Conservation (phyloP, 2,113 vertebrate species). For the Sminthopsis crassicaudata region DNA sequence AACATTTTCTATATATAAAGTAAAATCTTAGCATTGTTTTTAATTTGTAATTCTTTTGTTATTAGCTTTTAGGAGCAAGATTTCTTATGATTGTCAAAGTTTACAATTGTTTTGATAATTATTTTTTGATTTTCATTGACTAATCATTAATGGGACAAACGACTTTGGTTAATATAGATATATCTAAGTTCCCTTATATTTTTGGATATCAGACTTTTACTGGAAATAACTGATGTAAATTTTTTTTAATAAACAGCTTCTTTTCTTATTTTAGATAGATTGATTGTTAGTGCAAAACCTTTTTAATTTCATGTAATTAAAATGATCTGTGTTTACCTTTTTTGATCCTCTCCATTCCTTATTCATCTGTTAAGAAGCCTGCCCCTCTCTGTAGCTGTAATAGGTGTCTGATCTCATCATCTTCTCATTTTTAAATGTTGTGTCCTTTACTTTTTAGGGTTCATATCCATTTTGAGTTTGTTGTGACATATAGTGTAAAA, state of each 20-base stretch:
- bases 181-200: neutral
- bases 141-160: neutral
- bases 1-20: neutral
- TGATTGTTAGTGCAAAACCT: neutral
- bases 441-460: neutral
- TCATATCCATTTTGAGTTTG: neutral
- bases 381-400: neutral
- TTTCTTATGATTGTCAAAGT: neutral
- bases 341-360: neutral
- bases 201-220: neutral
- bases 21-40: neutral
- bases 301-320: neutral
- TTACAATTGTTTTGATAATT: neutral
- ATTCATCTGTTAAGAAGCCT: neutral
- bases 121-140: neutral
- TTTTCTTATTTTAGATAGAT: neutral
- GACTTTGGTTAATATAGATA: neutral
- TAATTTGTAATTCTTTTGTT: neutral
- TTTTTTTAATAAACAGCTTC: neutral
- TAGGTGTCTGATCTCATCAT: neutral
- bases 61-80: neutral
- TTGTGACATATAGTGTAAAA: neutral
- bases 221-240: neutral
- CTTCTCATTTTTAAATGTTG: neutral
- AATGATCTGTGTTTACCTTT: neutral